Evolutionary conservation across 2,888 invertebrate species (phyloP).

Genomic region (Vesta saturnalis): DNA sequence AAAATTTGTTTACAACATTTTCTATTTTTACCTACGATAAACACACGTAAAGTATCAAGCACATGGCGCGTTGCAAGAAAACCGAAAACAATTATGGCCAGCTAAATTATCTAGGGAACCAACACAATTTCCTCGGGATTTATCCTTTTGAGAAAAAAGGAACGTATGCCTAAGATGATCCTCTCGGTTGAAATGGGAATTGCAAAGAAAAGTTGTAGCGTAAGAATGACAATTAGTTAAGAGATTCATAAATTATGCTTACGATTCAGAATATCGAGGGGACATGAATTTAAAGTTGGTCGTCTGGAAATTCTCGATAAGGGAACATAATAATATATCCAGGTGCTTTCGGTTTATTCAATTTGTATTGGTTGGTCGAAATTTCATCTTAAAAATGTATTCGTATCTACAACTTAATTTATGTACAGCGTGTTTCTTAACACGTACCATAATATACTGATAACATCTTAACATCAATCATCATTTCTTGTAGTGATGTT

Average conservation of each 20-base stretch:
- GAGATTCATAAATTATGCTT: constrained; percentile 44
- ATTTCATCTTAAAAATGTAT: constrained; percentile 18
- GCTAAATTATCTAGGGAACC: background rate
- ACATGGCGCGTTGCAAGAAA: constrained; percentile 24
- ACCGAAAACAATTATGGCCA: constrained; percentile 6
- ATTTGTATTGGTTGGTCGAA: constrained; percentile 32
- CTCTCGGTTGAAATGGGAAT: background rate
- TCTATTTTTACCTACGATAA: constrained; percentile 38
- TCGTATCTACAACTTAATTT: constrained; percentile 7
- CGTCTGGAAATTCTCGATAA: constrained; percentile 43
- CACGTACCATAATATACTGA: no score
- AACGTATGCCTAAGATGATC: background rate
- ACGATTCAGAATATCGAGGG: constrained; percentile 46
- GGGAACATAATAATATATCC: constrained; percentile 39
- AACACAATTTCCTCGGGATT: constrained; percentile 1
- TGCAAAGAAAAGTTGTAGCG: constrained; percentile 8
- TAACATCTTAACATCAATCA: no score
- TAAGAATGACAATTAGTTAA: constrained; percentile 33
- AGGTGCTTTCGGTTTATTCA: constrained; percentile 38
- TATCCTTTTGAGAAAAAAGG: background rate
- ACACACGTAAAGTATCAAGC: constrained; percentile 10
- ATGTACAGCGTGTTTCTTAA: no score
- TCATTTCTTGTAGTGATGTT: no score
- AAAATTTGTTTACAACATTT: constrained; percentile 44
- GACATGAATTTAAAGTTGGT: constrained; percentile 40